Conservation (phyloP, 1,140 invertebrate genomes). For the Pseudomyrmex gracilis region DNA sequence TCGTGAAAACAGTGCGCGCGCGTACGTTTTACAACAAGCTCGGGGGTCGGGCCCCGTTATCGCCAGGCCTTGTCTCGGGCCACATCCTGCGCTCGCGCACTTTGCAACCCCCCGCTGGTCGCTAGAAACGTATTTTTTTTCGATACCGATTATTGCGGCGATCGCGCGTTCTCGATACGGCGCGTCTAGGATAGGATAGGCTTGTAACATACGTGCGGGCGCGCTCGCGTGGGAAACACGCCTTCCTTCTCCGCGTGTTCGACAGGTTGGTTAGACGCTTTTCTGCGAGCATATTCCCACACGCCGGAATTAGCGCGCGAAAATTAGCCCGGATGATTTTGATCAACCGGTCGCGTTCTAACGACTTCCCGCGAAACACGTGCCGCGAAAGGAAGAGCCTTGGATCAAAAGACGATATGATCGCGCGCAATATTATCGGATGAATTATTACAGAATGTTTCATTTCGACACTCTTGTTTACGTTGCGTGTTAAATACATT, state of each 20-base stretch:
- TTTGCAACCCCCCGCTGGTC: conserved; percentile 69
- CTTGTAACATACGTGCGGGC: conserved; percentile 18
- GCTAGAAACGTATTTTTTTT: conserved; percentile 65
- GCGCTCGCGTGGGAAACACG: conserved; percentile 69
- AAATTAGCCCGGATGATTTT: conserved; percentile 37
- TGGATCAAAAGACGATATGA: not conserved
- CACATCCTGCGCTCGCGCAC: conserved; percentile 43
- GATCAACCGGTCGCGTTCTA: not conserved
- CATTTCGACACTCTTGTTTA: no score
- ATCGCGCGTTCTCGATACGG: conserved; percentile 66
- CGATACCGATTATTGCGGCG: conserved; percentile 70
- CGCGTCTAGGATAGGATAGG: conserved; percentile 65
- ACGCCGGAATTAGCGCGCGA: conserved; percentile 54
- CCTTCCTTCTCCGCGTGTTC: conserved; percentile 60
- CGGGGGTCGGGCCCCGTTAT: conserved; percentile 54
- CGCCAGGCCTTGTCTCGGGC: conserved; percentile 45
- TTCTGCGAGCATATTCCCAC: conserved; percentile 72
- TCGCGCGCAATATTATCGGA: not conserved
- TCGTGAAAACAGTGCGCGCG: conserved; percentile 26
- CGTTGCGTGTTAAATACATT: no score
- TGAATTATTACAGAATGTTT: not conserved
- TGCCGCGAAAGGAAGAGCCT: not conserved
- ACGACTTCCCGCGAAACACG: conserved; percentile 30
- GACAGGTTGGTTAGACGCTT: conserved; percentile 59
- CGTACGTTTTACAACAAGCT: conserved; percentile 43